Evolutionary conservation across 1,140 invertebrate species (phyloP).

Genomic region (Platyscapa corneri): DNA sequence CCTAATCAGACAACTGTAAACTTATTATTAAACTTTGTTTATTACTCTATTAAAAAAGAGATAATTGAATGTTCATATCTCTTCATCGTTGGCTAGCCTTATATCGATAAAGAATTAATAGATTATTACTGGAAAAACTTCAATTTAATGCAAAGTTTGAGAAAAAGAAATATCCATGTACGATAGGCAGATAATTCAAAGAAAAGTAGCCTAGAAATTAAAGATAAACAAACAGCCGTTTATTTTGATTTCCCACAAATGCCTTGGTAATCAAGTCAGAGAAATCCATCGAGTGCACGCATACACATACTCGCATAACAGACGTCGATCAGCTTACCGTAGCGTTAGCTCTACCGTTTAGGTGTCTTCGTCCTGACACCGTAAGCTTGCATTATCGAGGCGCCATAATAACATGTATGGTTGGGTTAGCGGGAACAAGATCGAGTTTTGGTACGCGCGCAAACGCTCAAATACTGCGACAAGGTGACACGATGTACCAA

Average conservation of each 20-base stretch:
- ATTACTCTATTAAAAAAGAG: too few relatives aligned
- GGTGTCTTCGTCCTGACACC: background rate
- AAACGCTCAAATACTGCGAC: background rate
- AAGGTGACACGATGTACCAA: background rate
- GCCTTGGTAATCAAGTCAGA: conserved; percentile 24
- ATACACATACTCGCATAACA: background rate
- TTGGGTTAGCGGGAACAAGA: too few relatives aligned
- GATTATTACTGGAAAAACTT: background rate
- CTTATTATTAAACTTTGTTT: too few relatives aligned
- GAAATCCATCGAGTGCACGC: background rate
- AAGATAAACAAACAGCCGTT: background rate
- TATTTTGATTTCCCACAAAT: background rate
- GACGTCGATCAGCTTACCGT: background rate
- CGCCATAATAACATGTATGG: too few relatives aligned
- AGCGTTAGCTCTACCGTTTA: background rate
- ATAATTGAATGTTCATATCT: too few relatives aligned
- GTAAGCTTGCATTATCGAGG: background rate
- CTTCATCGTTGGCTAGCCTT: too few relatives aligned
- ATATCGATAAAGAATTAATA: too few relatives aligned
- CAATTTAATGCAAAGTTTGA: background rate
- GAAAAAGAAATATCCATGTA: too few relatives aligned
- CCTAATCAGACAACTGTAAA: too few relatives aligned
- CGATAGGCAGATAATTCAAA: background rate
- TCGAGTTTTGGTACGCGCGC: background rate
- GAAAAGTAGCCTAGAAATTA: background rate